Base-by-base conservation (phyloP, 2,888 invertebrate genomes). In the Nemapogon koenigi region DNA sequence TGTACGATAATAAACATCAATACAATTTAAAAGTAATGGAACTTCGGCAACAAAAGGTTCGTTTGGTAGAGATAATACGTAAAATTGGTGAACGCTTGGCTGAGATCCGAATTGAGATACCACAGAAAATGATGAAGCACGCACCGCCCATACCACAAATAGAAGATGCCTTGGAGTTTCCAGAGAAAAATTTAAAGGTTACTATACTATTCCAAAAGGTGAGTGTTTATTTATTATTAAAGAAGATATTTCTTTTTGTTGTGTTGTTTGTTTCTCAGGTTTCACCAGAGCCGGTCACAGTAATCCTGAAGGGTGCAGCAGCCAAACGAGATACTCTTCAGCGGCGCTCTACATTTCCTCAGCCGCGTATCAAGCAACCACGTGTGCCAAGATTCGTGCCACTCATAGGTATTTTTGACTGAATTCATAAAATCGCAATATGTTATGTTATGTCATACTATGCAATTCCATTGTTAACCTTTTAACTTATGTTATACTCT, bases 41-140 rank as follows among this genome's bases (percentile, higher is more conserved):
- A 29, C 46, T 80, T 1, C 62, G 79, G 1, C 55, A 67, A 2
- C 62, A 65, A 35, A 80, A 80, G 47, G 47, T 72, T 2, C 46
- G 50, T 7, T 46, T 76, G 13, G 65, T 70, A 0, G 48, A 50
- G 0, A 43, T 46, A 16, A 68, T 72, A 65, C 62, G 62, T 40
- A 40, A 56, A 1, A 71, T 75, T n/a, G 66, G 69, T 0, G 69
- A 68, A 17, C 55, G 81, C 11, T 53, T 88, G 10, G 44, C 57
- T 0, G 62, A 69, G 41, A 82, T 90, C 25, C 84, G 88, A 3
- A 43, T 62, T 0, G 85, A 85, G 51, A 70, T 89, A 46, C 84
- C 86, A 0, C 51, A 62, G 3, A 63, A 65, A 10, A 51, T 68
- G 43, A 68, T 63, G 0, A 73, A 71, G 45, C 45, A 58, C 1